Evolutionary conservation across 2,113 vertebrate species (phyloP).

Genomic region (Megaptera novaeangliae): DNA sequence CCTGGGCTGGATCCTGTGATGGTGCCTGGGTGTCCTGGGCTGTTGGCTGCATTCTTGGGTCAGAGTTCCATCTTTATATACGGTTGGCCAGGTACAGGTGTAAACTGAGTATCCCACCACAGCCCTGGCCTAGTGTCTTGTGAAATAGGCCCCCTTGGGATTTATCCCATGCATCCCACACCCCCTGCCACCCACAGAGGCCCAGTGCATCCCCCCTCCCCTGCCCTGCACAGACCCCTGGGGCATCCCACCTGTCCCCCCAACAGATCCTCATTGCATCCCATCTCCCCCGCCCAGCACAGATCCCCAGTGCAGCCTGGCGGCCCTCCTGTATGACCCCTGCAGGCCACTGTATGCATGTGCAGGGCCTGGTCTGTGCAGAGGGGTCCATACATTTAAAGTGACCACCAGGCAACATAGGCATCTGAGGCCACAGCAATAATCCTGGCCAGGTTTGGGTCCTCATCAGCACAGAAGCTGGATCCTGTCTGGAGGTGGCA

Average conservation of each 20-base stretch:
- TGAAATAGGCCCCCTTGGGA: background rate
- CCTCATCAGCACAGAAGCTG: background rate
- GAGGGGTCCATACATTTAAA: background rate
- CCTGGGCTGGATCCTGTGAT: background rate
- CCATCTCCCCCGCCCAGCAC: too few relatives aligned
- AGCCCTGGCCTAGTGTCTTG: background rate
- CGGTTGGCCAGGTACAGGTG: too few relatives aligned
- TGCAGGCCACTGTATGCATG: background rate
- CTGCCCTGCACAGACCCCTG: too few relatives aligned
- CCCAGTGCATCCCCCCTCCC: too few relatives aligned
- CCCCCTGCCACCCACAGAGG: too few relatives aligned
- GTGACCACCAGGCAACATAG: fast-evolving
- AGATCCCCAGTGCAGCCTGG: background rate
- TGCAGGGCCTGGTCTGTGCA: fast-evolving
- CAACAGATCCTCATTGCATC: too few relatives aligned
- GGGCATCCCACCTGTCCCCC: too few relatives aligned
- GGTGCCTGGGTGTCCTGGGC: background rate
- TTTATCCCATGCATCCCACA: too few relatives aligned
- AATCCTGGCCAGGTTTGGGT: background rate
- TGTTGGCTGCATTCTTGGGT: background rate
- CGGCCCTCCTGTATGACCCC: background rate
- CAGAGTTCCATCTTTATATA: background rate
- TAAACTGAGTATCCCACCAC: too few relatives aligned
- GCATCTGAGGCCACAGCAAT: too few relatives aligned
- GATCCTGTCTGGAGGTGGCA: background rate